Percentiles rank a stretch among this genome's conserved stretches.
These are phyloP conservation scores for Drosophila equinoxialis DNA, from an alignment of 1,140 invertebrate species.

Conservation along the genomic window DNA sequence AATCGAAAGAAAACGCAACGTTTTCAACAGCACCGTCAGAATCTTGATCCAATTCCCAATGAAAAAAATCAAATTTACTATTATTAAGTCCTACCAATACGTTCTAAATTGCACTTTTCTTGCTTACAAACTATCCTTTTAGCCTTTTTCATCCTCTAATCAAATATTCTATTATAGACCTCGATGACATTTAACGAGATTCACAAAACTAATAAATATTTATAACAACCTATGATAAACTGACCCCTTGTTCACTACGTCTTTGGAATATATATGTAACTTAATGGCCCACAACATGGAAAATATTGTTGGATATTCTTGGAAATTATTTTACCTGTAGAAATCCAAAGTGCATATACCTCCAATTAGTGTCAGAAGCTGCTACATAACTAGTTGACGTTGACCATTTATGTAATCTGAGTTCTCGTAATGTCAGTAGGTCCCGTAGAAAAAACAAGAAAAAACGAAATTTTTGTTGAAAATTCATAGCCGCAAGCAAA, in stretches of 20 bases:
- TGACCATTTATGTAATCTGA: conserved; percentile 23
- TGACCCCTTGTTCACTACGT: neutral
- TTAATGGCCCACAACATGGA: neutral
- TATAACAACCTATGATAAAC: neutral
- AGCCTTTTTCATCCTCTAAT: too few species aligned
- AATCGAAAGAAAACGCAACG: too few species aligned
- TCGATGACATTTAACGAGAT: too few species aligned
- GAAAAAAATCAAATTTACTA: too few species aligned
- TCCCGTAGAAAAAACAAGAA: neutral
- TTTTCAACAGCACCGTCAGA: too few species aligned
- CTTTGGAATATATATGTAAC: neutral
- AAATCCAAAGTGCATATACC: neutral
- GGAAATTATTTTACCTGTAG: conserved; percentile 4
- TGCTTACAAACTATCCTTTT: too few species aligned
- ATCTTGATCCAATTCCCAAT: too few species aligned
- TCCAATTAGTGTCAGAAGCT: conserved; percentile 20
- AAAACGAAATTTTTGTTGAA: conserved; percentile 12
- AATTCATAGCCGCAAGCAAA: conserved; percentile 23
- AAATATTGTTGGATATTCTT: conserved; percentile 5
- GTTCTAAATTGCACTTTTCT: too few species aligned
- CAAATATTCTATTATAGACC: too few species aligned
- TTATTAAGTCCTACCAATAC: too few species aligned
- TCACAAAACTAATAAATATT: too few species aligned
- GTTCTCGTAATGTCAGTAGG: neutral
- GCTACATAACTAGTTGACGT: conserved; percentile 18